phyloP scores from a whole-genome alignment of 2,888 invertebrate species.

The Zygothrica quintamaculata region DNA sequence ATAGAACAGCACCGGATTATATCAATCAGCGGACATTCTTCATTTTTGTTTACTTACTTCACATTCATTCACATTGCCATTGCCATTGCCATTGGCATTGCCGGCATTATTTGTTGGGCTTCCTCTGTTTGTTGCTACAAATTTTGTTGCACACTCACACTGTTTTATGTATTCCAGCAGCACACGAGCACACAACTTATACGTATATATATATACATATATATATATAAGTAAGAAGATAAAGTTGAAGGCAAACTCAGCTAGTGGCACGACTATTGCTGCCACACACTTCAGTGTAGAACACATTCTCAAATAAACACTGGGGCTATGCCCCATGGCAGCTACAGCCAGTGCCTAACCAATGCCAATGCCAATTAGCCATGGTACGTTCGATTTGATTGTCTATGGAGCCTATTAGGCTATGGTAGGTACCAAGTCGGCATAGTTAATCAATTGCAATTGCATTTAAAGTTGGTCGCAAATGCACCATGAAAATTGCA shows the following conservation, averaged over 20 bases:
- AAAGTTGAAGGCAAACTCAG: constrained; percentile 16
- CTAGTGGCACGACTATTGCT: constrained; percentile 18
- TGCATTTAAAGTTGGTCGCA: constrained; percentile 31
- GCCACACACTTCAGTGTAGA: constrained; percentile 44
- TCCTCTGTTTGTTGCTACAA: constrained; percentile 25
- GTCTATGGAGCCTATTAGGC: background rate
- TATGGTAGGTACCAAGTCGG: constrained; percentile 26
- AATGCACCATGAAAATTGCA: constrained; percentile 28
- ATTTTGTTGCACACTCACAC: constrained; percentile 49
- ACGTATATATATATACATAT: no score
- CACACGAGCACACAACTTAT: constrained; percentile 8
- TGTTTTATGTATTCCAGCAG: constrained; percentile 56
- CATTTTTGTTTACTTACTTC: constrained; percentile 76
- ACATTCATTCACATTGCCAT: constrained; percentile 48
- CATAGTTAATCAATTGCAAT: constrained; percentile 49
- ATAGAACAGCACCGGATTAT: constrained; percentile 65
- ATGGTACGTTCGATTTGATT: constrained; percentile 29
- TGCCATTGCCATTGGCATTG: constrained; percentile 4
- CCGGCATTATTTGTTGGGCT: no score
- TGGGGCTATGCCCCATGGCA: constrained; percentile 4
- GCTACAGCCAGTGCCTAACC: constrained; percentile 6
- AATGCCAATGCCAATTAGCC: constrained; percentile 47
- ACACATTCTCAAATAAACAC: constrained; percentile 69
- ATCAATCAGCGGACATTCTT: constrained; percentile 79
- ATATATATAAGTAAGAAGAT: no score